Conservation (phyloP, 92 coral and sea anemone species). For the Parazoanthus darwini region DNA sequence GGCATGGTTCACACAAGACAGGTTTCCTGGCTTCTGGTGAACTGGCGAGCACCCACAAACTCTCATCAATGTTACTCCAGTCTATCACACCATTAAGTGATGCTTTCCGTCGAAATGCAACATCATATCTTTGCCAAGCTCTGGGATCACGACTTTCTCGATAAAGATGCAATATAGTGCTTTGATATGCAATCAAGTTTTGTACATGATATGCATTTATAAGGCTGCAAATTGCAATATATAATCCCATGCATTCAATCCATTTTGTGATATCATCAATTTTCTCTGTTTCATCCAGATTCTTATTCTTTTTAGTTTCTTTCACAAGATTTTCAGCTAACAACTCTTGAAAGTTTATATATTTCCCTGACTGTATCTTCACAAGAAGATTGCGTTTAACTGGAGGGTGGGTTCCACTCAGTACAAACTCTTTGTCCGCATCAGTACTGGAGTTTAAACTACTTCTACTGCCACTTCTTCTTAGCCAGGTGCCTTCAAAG, state of each 20-base stretch:
- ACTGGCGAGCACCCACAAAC: conserved; percentile 91
- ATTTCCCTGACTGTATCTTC: conserved; percentile 80
- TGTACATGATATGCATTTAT: conserved; percentile 64
- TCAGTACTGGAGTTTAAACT: conserved; percentile 31
- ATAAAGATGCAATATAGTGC: conserved; percentile 75
- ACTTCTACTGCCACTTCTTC: conserved; percentile 37
- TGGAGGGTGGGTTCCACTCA: conserved; percentile 70
- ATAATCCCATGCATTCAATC: conserved; percentile 92
- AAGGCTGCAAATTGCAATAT: conserved; percentile 68
- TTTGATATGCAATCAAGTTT: conserved; percentile 84
- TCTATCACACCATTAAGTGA: conserved; percentile 67
- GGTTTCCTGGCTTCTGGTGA: conserved; percentile 86
- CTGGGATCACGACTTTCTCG: conserved; percentile 91
- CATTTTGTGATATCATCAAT: conserved; percentile 90
- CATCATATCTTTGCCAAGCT: conserved; percentile 98
- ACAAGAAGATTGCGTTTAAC: conserved; percentile 66
- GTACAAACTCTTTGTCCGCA: conserved; percentile 54
- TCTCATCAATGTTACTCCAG: conserved; percentile 93
- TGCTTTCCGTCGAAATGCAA: conserved; percentile 94
- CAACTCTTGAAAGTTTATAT: conserved; percentile 88
- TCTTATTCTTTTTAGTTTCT: conserved; percentile 44
- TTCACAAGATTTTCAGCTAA: conserved; percentile 69
- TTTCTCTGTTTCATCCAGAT: conserved; percentile 71
- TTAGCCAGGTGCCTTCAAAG: conserved; percentile 40
- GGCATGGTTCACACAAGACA: conserved; percentile 83